Conservation (phyloP, 2,797 vertebrate genomes). For the Botia almorhae region DNA sequence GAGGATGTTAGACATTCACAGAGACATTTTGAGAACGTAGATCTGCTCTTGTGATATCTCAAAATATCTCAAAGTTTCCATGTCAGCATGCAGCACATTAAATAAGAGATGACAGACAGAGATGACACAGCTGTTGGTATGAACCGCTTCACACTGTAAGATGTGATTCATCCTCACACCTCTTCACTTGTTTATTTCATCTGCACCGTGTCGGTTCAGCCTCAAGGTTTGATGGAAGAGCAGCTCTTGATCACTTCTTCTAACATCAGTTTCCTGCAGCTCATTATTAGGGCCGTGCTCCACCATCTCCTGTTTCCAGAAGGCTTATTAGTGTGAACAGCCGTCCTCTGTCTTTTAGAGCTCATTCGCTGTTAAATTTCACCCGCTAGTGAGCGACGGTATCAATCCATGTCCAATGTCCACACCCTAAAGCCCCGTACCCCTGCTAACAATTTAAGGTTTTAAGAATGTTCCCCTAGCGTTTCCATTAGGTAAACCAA, state of each 20-base stretch:
- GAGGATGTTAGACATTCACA: neutral
- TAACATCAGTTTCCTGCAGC: conserved; percentile 50
- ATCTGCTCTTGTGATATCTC: neutral
- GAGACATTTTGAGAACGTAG: conserved; percentile 4
- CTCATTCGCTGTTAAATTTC: conserved; percentile 38
- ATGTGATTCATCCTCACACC: conserved; percentile 41
- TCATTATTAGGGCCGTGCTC: conserved; percentile 50
- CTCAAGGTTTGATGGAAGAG: conserved; percentile 31
- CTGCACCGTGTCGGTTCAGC: conserved; percentile 40
- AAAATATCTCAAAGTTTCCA: conserved; percentile 23
- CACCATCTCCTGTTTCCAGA: conserved; percentile 38
- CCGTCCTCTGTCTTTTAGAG: conserved; percentile 13
- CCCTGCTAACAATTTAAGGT: no score
- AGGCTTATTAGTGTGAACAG: conserved; percentile 36
- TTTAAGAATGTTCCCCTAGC: no score
- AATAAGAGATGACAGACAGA: conserved; percentile 19
- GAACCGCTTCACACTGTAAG: conserved; percentile 46
- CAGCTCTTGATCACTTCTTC: conserved; percentile 57
- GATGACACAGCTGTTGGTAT: conserved; percentile 17
- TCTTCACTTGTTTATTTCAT: conserved; percentile 50
- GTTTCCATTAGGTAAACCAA: no score
- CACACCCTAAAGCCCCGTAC: neutral
- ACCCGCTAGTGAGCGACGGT: conserved; percentile 32
- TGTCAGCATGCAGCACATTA: neutral
- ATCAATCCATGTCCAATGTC: neutral